These are phyloP conservation scores for Julus scandinavius DNA, from an alignment of 2,888 invertebrate species.

Conservation along the genomic window DNA sequence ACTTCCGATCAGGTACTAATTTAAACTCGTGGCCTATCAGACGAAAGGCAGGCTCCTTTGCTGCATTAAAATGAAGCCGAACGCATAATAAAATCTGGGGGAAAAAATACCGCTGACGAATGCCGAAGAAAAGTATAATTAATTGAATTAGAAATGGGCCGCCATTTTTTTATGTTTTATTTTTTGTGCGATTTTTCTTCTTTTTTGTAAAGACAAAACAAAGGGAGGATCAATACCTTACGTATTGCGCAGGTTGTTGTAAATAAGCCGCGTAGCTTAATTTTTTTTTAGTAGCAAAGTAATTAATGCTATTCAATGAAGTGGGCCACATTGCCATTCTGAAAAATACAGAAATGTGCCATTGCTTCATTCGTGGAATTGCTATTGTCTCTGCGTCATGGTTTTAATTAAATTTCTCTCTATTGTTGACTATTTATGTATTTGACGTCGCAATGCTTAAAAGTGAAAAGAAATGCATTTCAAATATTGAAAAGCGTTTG, in stretches of 20 bases:
- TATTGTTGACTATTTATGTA: neutral
- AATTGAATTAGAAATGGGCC: constrained; percentile 28
- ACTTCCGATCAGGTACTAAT: constrained; percentile 35
- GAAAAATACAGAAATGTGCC: neutral
- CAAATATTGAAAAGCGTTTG: too few relatives aligned
- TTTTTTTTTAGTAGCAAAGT: neutral
- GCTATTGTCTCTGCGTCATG: neutral
- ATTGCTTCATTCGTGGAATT: neutral
- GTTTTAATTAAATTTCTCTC: neutral
- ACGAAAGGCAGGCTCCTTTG: constrained; percentile 1
- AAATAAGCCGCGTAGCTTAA: neutral
- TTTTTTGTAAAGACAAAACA: neutral
- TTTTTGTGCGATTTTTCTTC: neutral
- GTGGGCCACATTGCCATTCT: neutral
- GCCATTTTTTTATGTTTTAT: neutral
- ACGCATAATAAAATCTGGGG: neutral
- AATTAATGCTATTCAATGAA: neutral
- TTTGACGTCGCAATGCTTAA: too few relatives aligned
- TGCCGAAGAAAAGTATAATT: neutral
- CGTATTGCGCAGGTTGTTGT: too few relatives aligned
- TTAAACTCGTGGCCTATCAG: neutral
- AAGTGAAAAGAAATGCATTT: too few relatives aligned
- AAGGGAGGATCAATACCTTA: neutral
- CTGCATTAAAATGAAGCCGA: neutral
- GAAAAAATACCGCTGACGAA: neutral